Conservation (phyloP, 2,113 vertebrate species). For the Rhabdornis inornatus region DNA sequence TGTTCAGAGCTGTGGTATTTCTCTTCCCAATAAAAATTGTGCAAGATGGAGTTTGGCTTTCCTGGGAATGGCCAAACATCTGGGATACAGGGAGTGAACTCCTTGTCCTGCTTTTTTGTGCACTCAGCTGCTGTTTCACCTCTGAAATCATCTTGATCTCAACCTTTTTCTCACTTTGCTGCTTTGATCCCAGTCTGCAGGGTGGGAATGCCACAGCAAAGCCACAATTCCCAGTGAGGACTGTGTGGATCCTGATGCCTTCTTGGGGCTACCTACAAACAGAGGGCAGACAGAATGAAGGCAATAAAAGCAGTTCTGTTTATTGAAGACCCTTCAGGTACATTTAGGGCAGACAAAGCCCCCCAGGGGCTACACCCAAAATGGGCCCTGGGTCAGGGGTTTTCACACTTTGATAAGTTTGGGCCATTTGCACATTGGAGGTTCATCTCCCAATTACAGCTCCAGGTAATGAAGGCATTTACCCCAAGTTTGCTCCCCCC, state of each 20-base stretch:
- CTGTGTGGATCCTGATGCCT: background rate
- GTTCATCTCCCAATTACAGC: too few species aligned
- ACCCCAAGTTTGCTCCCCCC: background rate
- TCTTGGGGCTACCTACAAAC: background rate
- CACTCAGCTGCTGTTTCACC: background rate
- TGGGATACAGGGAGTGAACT: background rate
- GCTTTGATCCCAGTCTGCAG: background rate
- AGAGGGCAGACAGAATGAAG: background rate
- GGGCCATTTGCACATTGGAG: background rate
- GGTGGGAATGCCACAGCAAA: background rate
- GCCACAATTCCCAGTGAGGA: background rate
- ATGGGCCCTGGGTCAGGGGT: fast-evolving
- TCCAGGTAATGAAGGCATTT: too few species aligned
- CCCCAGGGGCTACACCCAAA: background rate
- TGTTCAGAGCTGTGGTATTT: fast-evolving
- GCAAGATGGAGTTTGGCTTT: background rate
- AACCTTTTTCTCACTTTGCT: background rate
- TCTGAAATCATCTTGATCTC: background rate
- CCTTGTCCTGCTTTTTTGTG: background rate
- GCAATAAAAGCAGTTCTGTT: background rate
- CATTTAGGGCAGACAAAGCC: background rate
- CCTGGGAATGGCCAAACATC: background rate
- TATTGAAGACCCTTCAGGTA: background rate
- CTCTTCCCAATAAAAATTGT: background rate
- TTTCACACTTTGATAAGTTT: background rate